phyloP scores from a whole-genome alignment of 2,888 invertebrate genomes.

The Sminthurinus aureus region DNA sequence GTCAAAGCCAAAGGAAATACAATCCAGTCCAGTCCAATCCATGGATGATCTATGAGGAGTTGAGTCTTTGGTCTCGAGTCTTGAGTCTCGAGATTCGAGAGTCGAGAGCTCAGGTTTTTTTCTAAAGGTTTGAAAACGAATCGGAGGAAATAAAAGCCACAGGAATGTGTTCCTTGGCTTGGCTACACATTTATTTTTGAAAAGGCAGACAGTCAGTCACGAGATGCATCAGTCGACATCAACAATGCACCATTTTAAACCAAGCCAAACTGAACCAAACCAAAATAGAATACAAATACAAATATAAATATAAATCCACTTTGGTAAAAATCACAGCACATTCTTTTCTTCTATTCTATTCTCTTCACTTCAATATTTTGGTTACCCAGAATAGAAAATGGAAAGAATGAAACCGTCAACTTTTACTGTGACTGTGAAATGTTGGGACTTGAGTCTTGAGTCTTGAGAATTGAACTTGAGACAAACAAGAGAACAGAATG shows the following conservation, averaged over 20 bases:
- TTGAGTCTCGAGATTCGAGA: too few relatives aligned
- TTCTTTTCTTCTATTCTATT: not conserved
- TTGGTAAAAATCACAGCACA: not conserved
- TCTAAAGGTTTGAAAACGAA: too few relatives aligned
- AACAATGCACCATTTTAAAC: not conserved
- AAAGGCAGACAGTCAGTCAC: not conserved
- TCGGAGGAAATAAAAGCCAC: constrained; percentile 1
- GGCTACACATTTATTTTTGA: not conserved
- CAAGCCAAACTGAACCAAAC: not conserved
- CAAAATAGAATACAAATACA: not conserved
- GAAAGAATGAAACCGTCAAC: not conserved
- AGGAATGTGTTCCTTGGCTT: not conserved
- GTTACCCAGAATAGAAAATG: not conserved
- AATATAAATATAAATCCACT: not conserved
- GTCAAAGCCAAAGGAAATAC: too few relatives aligned
- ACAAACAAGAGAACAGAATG: not conserved
- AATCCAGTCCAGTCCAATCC: too few relatives aligned
- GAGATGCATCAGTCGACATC: constrained; percentile 11
- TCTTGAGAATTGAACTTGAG: not conserved
- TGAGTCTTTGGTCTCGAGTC: not conserved
- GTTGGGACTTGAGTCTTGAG: too few relatives aligned
- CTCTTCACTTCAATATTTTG: not conserved
- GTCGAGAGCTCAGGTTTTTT: too few relatives aligned
- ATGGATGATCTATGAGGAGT: too few relatives aligned
- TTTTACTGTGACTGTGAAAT: too few relatives aligned